Conservation (phyloP, 2,888 invertebrate genomes). For the Lepidonotus clava region DNA sequence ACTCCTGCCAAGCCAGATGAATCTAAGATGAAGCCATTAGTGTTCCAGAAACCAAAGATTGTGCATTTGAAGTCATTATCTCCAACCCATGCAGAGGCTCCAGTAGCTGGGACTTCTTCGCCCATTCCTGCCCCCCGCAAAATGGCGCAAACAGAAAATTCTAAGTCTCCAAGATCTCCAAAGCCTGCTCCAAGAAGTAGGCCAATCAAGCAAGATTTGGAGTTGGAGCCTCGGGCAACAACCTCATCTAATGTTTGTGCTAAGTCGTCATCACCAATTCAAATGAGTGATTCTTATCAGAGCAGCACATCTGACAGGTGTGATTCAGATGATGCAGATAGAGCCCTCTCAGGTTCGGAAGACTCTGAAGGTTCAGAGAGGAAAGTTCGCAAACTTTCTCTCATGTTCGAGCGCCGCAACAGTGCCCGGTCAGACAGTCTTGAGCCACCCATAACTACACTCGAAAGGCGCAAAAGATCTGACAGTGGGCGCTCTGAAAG, state of each 20-base stretch:
- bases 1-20: slow-evolving; percentile 42
- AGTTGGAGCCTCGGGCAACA: not conserved
- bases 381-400: slow-evolving; percentile 46
- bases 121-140: slow-evolving; percentile 23
- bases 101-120: not conserved
- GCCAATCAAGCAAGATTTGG: not conserved
- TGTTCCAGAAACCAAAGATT: slow-evolving; percentile 56
- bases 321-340: slow-evolving; percentile 20
- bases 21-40: slow-evolving; percentile 31
- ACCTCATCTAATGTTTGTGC: not conserved
- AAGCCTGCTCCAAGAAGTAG: slow-evolving; percentile 9
- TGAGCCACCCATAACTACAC: not conserved
- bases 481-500: slow-evolving; percentile 17
- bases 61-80: slow-evolving; percentile 48
- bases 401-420: slow-evolving; percentile 51
- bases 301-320: not conserved
- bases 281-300: not conserved
- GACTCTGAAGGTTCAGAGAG: slow-evolving; percentile 25
- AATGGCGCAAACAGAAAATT: not conserved
- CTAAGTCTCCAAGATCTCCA: not conserved
- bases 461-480: slow-evolving; percentile 2
- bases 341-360: not conserved
- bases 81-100: not conserved
- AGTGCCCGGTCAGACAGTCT: slow-evolving; percentile 33
- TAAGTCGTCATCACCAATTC: not conserved